Base-by-base conservation (phyloP, 1,140 invertebrate genomes). In the Capitella teleta region DNA sequence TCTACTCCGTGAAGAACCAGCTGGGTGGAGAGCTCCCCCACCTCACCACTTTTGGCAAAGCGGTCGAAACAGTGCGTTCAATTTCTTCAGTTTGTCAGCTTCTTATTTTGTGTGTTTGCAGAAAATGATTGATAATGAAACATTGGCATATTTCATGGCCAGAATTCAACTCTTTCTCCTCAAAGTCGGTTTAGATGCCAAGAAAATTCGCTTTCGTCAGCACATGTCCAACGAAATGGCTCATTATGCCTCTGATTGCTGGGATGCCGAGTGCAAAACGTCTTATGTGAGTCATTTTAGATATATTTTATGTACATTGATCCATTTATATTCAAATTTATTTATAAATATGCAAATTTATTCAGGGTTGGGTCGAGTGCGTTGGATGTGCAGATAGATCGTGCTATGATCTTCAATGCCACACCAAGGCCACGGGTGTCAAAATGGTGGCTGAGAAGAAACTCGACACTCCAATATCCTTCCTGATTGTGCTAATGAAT, bases 141-240 rank as follows among this genome's bases (percentile, higher is more conserved):
- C 93, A 0, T 75, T 99, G 0, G 96, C 90, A 0, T 99, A 98
- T 63, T 99, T 95, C 66, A 94, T 99, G 81, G 91, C 85, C 0
- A 78, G 95, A 57, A 98, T 98, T 61, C 84, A 96, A 63, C 67
- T 81, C 56, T 99, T 95, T 68, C 71, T 98, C 52, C 57, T 86
- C 8, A 84, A 83, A 61, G 81, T 93, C 56, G 96, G 96, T 43
- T 80, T 99, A 43, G 84, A 94, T 69, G 74, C 81, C 0, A 79
- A 82, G 18, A 85, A 84, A 62, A 66, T 99, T 25, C 79, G 96
- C 19, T 99, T 99, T 74, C 79, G 96, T 36, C 96, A 99, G 67
- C 96, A 99, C 63, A 90, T 99, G 87, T 78, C 81, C 47, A 98
- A 98, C 75, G 96, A 99, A 77, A 99, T 99, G 94, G 96, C 96